Base-by-base conservation (phyloP, 1,140 invertebrate species). In the Teleogryllus occipitalis region DNA sequence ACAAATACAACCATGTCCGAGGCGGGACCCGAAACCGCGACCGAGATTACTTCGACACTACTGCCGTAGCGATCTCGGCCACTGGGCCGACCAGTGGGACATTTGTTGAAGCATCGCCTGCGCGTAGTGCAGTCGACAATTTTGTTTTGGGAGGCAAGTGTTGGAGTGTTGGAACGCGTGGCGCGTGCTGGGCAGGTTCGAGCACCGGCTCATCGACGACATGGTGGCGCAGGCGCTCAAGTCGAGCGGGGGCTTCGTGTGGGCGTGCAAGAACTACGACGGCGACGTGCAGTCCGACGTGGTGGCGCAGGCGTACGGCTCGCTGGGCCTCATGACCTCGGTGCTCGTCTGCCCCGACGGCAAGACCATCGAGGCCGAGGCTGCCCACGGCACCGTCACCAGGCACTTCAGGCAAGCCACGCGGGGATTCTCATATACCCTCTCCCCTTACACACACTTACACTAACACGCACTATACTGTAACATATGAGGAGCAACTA, bases 251-350 rank as follows among this genome's bases (percentile, higher is more conserved):
- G 94, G 94, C 18, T 96, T 96, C 87, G 92, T 97, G 4, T 97
- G 95, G 95, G 92, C 95, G 8, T 96, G 95, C 87, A 97, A 97
- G 86, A 96, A 97, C 85, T 97, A 97, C 85, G 95, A 97, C 84
- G 95, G 95, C 47, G 95, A 97, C 86, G 95, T 97, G 4, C 95
- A 96, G 86, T 96, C 94, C 4, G 96, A 97, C 85, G 91, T 95
- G 81, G 92, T 96, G 10, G 95, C 95, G 80, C 92, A 97, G 89
- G 95, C 94, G 83, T 93, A 92, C 84, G 92, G 95, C 39, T 96
- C 95, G 2, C 87, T 97, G 21, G 95, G 95, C 74, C 90, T 97
- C 89, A 97, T 97, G 96, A 96, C 95, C 2, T 96, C 94, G 81
- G 95, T 97, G 21, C 87, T 97, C 48, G 91, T 97, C 87, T 97